These are phyloP conservation scores for Leptopilina clavipes DNA, from an alignment of 1,140 invertebrate genomes.

Conservation along the genomic window DNA sequence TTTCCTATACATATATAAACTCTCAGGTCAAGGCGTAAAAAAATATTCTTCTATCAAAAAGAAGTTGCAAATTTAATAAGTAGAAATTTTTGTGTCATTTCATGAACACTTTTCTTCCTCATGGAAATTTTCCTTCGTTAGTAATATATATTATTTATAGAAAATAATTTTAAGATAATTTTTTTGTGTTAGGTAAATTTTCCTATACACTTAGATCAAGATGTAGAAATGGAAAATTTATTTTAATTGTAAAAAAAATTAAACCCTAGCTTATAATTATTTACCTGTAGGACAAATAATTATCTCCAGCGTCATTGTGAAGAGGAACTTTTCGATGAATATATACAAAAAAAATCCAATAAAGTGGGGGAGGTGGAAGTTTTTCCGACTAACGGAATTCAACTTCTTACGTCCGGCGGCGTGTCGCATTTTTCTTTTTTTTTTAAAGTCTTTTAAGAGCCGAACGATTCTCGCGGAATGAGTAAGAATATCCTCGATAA, in stretches of 20 bases:
- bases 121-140: too few relatives aligned
- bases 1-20: too few relatives aligned
- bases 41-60: too few relatives aligned
- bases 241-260: neutral
- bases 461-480: neutral
- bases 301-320: neutral
- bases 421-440: constrained; percentile 24
- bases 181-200: too few relatives aligned
- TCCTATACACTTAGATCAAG: too few relatives aligned
- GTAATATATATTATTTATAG: too few relatives aligned
- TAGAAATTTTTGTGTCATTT: too few relatives aligned
- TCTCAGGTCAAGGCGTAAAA: too few relatives aligned
- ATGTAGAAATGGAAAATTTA: too few relatives aligned
- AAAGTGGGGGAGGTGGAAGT: neutral
- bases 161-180: too few relatives aligned
- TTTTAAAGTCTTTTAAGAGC: neutral
- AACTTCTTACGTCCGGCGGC: neutral
- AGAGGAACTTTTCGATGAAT: neutral
- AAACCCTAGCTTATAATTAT: neutral
- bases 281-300: neutral
- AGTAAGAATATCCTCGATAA: constrained; percentile 54
- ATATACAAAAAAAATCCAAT: neutral
- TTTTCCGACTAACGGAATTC: neutral
- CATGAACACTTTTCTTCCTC: too few relatives aligned
- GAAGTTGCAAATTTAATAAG: too few relatives aligned